phyloP scores from a whole-genome alignment of 1,140 invertebrate genomes.

The Papilio aristodemus region DNA sequence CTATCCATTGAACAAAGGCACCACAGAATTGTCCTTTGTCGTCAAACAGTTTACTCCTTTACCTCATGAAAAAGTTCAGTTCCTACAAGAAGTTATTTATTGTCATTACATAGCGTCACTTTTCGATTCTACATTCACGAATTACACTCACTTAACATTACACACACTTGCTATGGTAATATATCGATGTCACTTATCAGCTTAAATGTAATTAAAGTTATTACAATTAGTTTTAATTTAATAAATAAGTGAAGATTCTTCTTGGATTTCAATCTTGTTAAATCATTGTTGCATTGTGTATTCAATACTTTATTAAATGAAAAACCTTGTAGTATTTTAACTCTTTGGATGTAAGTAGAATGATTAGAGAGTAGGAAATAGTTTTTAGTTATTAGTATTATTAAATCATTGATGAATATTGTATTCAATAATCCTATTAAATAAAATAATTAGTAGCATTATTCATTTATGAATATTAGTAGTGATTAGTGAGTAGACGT shows the following conservation, averaged over 20 bases:
- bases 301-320: background rate
- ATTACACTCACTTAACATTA: background rate
- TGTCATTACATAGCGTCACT: no score
- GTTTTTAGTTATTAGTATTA: background rate
- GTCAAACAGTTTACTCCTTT: no score
- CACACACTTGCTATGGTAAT: background rate
- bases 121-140: no score
- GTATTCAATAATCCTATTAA: background rate
- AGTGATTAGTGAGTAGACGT: background rate
- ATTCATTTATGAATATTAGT: background rate
- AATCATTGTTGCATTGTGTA: background rate
- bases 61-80: no score
- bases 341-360: background rate
- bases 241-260: no score
- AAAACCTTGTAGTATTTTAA: background rate
- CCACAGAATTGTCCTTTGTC: no score
- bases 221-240: no score
- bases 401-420: background rate
- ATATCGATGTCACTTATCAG: background rate
- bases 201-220: background rate
- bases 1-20: no score
- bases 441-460: constrained; percentile 2
- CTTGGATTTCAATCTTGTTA: background rate
- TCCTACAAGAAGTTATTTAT: no score
- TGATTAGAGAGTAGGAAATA: background rate